Evolutionary conservation across 2,797 vertebrate genomes (phyloP), one percentile per base, ranked within the genome.

Genomic region (Trachurus trachurus): DNA sequence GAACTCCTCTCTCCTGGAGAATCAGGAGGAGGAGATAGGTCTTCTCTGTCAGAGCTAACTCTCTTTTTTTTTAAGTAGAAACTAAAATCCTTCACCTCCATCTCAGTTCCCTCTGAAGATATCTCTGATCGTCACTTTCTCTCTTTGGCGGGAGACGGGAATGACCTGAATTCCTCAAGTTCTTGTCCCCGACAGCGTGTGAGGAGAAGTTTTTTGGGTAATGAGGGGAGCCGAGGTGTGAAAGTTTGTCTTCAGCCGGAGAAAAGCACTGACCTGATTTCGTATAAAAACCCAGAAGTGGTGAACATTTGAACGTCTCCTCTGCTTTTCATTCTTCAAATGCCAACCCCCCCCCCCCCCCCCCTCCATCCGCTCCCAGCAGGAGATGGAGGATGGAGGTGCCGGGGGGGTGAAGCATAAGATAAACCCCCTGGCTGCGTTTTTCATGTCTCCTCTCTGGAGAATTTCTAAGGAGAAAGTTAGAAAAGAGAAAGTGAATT

Each of bases 211-310:
- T 76, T 76, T 68, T 21, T 40, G 9, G 8, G 31, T 56, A 52
- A 60, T 0, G 9, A 44, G 26, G 40, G 39, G 54, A 80, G 40
- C 54, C 7, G 59, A 50, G 57, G 21, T 37, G 64, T 56, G 0
- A 58, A 76, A 10, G 40, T 71, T 78, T 73, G 26, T 59, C 56
- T 59, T 39, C 34, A 26, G 44, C 37, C 4, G 61, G 44, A 54
- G 49, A 57, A 26, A 10, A 13, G 44, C 45, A 17, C 29, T 26
- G 45, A 53, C 68, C 71, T 76, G 59, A 68, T 63, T 81, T 66
- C 12, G 6, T 10, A 58, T 34, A 42, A 71, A 72, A 50, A 26
- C 16, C 57, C 22, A 40, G 53, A 67, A 21, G 50, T 12, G 54
- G 1, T 58, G 34, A 42, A 66, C 31, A 16, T 65, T 53, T 70